phyloP scores from a whole-genome alignment of 2,888 invertebrate genomes.

The Ornithoptera priamus region DNA sequence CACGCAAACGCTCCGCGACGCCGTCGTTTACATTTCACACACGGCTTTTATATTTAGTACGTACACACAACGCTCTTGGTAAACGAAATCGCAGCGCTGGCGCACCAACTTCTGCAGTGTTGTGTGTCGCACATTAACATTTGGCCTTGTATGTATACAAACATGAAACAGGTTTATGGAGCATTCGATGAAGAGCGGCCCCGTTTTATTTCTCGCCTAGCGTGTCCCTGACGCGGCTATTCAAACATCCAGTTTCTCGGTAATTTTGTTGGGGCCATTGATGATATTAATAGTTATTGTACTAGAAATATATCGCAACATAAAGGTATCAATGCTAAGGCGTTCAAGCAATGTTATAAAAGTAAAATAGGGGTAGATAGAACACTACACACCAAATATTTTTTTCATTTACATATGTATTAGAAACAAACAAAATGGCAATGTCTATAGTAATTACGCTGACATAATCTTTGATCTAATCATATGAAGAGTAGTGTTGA shows the following conservation, averaged over 20 bases:
- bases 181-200: constrained; percentile 42
- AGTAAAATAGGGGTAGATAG: neutral
- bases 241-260: constrained; percentile 45
- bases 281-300: constrained; percentile 10
- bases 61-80: constrained; percentile 21
- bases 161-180: constrained; percentile 45
- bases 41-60: constrained; percentile 21
- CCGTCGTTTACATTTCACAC: constrained; percentile 34
- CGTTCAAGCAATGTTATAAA: no score
- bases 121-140: constrained; percentile 30
- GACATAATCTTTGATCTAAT: constrained; percentile 34
- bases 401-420: neutral
- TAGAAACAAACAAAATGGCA: constrained; percentile 9
- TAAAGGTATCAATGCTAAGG: neutral
- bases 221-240: constrained; percentile 44
- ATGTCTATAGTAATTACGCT: constrained; percentile 14
- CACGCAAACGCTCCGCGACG: constrained; percentile 33
- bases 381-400: neutral
- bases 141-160: constrained; percentile 39
- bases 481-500: constrained; percentile 40
- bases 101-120: constrained; percentile 29
- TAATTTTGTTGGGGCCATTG: constrained; percentile 8
- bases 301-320: neutral
- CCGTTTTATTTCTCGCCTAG: constrained; percentile 49
- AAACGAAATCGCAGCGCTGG: constrained; percentile 20